Conservation (phyloP, 2,888 invertebrate genomes). For the Drosophila hawaiiensis region DNA sequence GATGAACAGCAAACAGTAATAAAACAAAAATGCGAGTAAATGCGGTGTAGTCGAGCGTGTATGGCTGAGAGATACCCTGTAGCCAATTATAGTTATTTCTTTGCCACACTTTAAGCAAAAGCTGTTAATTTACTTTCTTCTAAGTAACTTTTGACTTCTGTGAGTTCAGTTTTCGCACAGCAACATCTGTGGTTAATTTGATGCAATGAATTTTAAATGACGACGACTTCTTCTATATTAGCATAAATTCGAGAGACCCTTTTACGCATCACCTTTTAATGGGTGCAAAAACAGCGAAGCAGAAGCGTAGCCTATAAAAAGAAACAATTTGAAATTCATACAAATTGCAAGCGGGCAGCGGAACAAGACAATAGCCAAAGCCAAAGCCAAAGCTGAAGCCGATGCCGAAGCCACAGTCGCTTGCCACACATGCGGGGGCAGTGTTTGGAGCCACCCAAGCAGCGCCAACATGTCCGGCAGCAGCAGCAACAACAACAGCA, state of each 20-base stretch:
- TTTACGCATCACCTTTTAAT: too few species aligned
- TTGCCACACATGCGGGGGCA: slow-evolving; percentile 53
- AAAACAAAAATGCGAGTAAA: slow-evolving; percentile 6
- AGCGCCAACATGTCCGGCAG: slow-evolving; percentile 70
- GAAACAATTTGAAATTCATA: slow-evolving; percentile 74
- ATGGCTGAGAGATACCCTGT: not conserved
- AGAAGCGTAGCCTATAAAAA: slow-evolving; percentile 30
- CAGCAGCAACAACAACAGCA: slow-evolving; percentile 37
- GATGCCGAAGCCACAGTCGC: not conserved
- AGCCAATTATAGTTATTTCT: not conserved
- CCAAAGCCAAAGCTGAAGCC: not conserved
- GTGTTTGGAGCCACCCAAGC: slow-evolving; percentile 58
- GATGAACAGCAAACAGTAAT: slow-evolving; percentile 20
- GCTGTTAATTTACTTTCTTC: not conserved
- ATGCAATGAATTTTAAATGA: not conserved
- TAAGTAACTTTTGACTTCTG: too few species aligned
- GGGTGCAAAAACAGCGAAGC: slow-evolving; percentile 5
- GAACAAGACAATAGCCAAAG: slow-evolving; percentile 51
- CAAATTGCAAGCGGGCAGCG: slow-evolving; percentile 74
- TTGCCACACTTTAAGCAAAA: not conserved
- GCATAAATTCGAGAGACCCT: not conserved
- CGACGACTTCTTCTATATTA: not conserved
- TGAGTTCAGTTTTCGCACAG: not conserved
- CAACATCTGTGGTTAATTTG: not conserved
- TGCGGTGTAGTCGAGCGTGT: not conserved